Evolutionary conservation across 2,797 vertebrate species (phyloP).

Genomic region (Sarcophilus harrisii): DNA sequence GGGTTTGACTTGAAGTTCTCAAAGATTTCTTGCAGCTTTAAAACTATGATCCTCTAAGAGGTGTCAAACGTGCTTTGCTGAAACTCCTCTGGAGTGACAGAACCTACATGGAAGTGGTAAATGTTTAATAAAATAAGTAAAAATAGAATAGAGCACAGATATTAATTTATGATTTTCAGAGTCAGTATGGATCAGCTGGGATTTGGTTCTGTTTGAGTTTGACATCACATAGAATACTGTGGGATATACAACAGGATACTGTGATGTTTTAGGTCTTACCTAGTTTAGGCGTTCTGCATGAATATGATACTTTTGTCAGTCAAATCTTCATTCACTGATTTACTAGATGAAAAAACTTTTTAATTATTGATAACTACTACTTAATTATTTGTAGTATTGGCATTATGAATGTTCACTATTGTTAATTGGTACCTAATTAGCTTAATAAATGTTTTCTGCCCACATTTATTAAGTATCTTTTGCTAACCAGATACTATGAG

Average conservation of each 20-base stretch:
- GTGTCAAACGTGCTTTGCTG: neutral
- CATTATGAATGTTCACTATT: neutral
- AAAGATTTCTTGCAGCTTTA: neutral
- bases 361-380: neutral
- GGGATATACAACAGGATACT: too few relatives aligned
- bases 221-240: neutral
- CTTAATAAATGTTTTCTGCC: neutral
- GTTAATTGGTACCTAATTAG: neutral
- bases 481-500: neutral
- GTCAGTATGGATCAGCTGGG: neutral
- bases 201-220: neutral
- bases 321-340: neutral
- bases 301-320: neutral
- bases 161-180: neutral
- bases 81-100: neutral
- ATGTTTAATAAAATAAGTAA: neutral
- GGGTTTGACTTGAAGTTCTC: neutral
- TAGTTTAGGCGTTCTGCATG: neutral
- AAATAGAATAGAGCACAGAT: neutral
- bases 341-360: neutral
- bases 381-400: conserved; percentile 4
- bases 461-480: neutral
- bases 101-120: neutral
- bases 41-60: neutral
- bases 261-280: neutral